Base-by-base conservation (phyloP, 2,797 vertebrate species). In the Pampus argenteus region DNA sequence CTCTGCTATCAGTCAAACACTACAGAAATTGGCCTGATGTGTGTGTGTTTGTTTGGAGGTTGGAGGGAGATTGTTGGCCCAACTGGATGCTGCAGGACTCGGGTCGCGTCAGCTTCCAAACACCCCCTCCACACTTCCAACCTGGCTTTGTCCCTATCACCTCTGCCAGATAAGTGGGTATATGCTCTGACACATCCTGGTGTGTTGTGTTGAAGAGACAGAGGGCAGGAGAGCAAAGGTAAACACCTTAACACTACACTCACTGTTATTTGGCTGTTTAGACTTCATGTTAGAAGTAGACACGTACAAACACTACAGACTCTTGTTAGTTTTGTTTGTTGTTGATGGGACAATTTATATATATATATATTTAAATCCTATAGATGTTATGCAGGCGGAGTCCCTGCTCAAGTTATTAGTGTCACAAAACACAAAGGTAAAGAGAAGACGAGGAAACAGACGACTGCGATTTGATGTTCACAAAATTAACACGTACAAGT, bases 1-100 rank as follows among this genome's bases (percentile, higher is more conserved):
- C n/a, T 67, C 23, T 51, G 9, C 52, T 61, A 59, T 77, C 68
- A 71, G 40, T 34, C 65, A 51, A 56, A 67, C 78, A 44, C 62
- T 36, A 20, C 45, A 64, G 38, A 65, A 52, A 67, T 44, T 49
- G 34, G 38, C 22, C 10, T 20, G 36, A 11, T 36, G 34, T 36
- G 34, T 36, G 34, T 34, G 31, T 34, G 10, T 29, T 5, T 38
- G 45, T 69, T 29, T 48, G 26, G 22, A 58, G 25, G 25, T 13
- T 18, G 42, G 34, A 55, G 49, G 31, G 66, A 40, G 15, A 7
- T 9, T 50, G 22, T 23, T 36, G 20, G 59, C 65, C 66, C 42
- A 22, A 58, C 45, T 25, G 36, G 69, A 63, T 11, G 34, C 74
- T 36, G 29, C 17, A 65, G 78, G 76, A 25, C 36, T 80, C 76